Percentiles rank a stretch among this genome's conserved stretches.
Evolutionary conservation across 2,113 vertebrate species (phyloP).

Genomic region (Neodon shergylaensis): DNA sequence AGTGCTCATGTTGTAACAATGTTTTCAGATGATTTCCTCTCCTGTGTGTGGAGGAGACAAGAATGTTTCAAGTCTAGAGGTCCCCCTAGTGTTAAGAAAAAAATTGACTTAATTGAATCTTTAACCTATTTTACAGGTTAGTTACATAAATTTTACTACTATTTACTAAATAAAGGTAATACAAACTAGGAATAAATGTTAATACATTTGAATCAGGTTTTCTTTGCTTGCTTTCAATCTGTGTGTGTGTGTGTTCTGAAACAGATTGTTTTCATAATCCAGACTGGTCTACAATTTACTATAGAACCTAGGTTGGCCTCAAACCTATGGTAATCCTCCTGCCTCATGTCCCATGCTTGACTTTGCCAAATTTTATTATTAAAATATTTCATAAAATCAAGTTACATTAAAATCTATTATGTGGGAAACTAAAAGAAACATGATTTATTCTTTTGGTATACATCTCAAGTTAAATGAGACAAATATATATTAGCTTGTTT

Average conservation of each 20-base stretch:
- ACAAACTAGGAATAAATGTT: neutral
- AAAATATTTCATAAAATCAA: constrained; percentile 31
- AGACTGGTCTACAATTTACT: neutral
- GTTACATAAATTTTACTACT: constrained; percentile 1
- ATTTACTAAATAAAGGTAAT: constrained; percentile 44
- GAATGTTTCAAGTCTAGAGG: constrained; percentile 73
- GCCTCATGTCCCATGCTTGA: neutral
- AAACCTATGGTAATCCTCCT: neutral
- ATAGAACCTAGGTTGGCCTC: neutral
- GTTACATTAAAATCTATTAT: constrained; percentile 43
- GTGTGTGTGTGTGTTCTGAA: neutral
- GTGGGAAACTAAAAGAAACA: neutral
- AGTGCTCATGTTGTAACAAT: constrained; percentile 35
- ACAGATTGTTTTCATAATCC: neutral
- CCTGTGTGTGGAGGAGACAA: neutral
- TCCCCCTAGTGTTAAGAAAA: constrained; percentile 83
- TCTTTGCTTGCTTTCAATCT: constrained; percentile 44
- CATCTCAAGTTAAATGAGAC: neutral
- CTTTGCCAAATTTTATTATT: neutral
- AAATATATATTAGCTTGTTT: neutral
- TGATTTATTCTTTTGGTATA: neutral
- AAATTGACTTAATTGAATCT: constrained; percentile 42
- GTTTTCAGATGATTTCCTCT: constrained; percentile 60
- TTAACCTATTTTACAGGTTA: neutral
- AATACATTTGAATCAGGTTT: constrained; percentile 7